Evolutionary conservation across 2,113 vertebrate genomes (phyloP).

Genomic region (Chiloscyllium plagiosum): DNA sequence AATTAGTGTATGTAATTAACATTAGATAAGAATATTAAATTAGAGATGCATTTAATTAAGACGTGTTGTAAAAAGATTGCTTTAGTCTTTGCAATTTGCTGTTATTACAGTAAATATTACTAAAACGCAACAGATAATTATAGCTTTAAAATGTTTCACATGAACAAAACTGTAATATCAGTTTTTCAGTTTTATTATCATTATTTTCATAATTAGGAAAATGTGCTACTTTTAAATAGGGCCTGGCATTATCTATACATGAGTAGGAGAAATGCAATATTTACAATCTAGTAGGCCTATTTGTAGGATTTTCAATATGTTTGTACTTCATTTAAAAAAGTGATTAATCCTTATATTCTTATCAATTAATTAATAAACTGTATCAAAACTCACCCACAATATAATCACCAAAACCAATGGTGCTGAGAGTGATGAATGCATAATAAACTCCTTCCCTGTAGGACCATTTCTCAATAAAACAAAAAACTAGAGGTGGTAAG

Average conservation of each 20-base stretch:
- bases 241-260: not conserved
- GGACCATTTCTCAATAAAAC: conserved; percentile 50
- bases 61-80: not conserved
- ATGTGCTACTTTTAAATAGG: not conserved
- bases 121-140: not conserved
- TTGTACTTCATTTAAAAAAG: not conserved
- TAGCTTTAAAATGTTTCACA: not conserved
- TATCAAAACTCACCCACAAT: conserved; percentile 51
- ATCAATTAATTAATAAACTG: not conserved
- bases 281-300: not conserved
- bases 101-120: too few relatives aligned
- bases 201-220: not conserved
- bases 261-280: not conserved
- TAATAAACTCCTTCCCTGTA: conserved; percentile 59
- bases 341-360: not conserved
- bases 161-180: not conserved
- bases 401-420: conserved; percentile 61
- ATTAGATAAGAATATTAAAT: not conserved
- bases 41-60: not conserved
- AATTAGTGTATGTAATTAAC: not conserved
- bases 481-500: conserved; percentile 54
- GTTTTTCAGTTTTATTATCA: not conserved
- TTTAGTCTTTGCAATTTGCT: not conserved
- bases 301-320: not conserved
- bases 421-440: conserved; percentile 60